Evolutionary conservation across 2,888 invertebrate genomes (phyloP), one percentile per base, ranked within the genome.

Genomic region (Leucozona laternaria): DNA sequence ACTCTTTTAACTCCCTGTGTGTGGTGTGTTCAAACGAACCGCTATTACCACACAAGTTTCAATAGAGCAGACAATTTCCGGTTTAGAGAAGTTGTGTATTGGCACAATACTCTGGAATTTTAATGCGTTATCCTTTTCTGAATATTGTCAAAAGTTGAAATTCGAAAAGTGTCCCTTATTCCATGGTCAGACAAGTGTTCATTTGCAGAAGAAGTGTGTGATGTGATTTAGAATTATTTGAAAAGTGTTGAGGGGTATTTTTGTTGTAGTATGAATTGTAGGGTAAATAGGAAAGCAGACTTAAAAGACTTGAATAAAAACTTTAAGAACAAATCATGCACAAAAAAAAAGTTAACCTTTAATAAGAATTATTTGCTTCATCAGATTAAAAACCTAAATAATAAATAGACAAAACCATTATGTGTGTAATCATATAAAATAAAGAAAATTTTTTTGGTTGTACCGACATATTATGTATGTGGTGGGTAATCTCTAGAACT

Each of bases 61-160:
- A 72, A 58, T 82, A 22, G 37, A 72, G 72, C 77, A 71, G 72
- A 79, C 79, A 68, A 83, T 79, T 57, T 79, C 70, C 83, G 55
- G 83, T 79, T 60, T 62, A 76, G 22, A 57, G 53, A 62, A 70
- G 70, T 81, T 76, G 62, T 71, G 62, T 71, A 58, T 60, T 71
- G 48, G 68, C 62, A 45, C 43, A 62, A 62, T 80, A 55, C 80
- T 76, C n/a, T 62, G 45, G 45, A 22, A 25, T 15, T 77, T 58
- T 25, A 77, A 58, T 68, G 76, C 57, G 45, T 66, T 76, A 66
- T 76, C 31, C 66, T 50, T 68, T 60, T 79, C 17, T 53, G 45
- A 70, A 34, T 53, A 64, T 55, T 43, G 43, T 43, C 64, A 64
- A 45, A 50, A 45, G 34, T 68, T 68, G 50, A 22, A 53, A 68